phyloP scores from a whole-genome alignment of 2,113 vertebrate genomes.

The Erythrocercus mccallii region DNA sequence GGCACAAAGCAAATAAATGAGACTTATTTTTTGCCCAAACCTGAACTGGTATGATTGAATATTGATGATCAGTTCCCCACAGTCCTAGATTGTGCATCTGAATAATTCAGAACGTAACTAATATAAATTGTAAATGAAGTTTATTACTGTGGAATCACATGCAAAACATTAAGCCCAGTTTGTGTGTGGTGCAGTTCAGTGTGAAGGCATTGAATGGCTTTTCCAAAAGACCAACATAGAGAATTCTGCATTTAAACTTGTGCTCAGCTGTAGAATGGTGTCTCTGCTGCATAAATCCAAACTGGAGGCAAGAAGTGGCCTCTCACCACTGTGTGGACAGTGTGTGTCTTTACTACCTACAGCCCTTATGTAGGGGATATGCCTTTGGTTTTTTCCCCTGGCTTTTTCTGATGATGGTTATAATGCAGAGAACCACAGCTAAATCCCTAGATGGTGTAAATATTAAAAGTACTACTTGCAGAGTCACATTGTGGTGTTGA shows the following conservation, averaged over 20 bases:
- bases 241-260: neutral
- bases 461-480: neutral
- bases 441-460: neutral
- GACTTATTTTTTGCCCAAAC: neutral
- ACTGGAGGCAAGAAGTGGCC: neutral
- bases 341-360: neutral
- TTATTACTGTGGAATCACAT: neutral
- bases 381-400: neutral
- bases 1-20: neutral
- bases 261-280: neutral
- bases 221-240: neutral
- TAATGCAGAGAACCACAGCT: neutral
- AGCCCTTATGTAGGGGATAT: neutral
- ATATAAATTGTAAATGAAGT: neutral
- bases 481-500: neutral
- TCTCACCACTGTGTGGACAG: neutral
- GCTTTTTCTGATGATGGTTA: neutral
- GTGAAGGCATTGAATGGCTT: neutral
- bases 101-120: neutral
- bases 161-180: neutral
- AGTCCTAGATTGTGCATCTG: neutral
- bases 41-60: neutral
- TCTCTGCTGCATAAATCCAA: neutral
- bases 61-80: neutral
- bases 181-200: neutral